phyloP scores from a whole-genome alignment of 2,888 invertebrate genomes.

The Calliopum simillimum region DNA sequence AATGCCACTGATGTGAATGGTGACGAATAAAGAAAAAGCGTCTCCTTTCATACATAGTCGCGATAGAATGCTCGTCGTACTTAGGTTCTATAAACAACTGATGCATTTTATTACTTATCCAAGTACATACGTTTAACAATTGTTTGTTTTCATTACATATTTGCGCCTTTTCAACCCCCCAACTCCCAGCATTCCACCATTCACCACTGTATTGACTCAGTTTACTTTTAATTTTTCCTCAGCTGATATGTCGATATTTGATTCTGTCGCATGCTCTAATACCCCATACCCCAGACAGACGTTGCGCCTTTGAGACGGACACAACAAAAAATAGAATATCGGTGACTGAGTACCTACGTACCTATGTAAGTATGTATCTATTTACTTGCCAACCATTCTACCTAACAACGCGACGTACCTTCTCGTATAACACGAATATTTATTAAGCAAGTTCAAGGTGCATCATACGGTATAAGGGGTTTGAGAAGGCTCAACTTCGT shows the following conservation, averaged over 20 bases:
- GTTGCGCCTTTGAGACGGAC: no score
- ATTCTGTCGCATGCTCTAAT: not conserved
- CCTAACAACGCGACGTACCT: no score
- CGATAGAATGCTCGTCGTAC: no score
- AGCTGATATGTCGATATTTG: constrained; percentile 11
- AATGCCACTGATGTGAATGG: no score
- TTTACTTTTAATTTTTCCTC: not conserved
- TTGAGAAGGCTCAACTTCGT: not conserved
- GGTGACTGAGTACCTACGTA: no score
- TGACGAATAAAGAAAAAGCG: no score
- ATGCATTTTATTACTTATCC: not conserved
- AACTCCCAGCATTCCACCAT: not conserved
- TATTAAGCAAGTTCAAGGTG: constrained; percentile 26
- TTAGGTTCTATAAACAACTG: not conserved
- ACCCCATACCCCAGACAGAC: no score
- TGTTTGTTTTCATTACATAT: constrained; percentile 10
- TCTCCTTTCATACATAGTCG: no score
- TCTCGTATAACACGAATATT: constrained; percentile 2
- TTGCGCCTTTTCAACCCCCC: no score
- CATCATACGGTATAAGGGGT: not conserved
- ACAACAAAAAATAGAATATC: no score
- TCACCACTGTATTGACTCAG: not conserved
- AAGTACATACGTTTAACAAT: not conserved
- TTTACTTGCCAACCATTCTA: not conserved
- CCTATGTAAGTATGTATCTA: not conserved